Evolutionary conservation across 2,888 invertebrate species (phyloP).

Genomic region (Hemaris fuciformis): DNA sequence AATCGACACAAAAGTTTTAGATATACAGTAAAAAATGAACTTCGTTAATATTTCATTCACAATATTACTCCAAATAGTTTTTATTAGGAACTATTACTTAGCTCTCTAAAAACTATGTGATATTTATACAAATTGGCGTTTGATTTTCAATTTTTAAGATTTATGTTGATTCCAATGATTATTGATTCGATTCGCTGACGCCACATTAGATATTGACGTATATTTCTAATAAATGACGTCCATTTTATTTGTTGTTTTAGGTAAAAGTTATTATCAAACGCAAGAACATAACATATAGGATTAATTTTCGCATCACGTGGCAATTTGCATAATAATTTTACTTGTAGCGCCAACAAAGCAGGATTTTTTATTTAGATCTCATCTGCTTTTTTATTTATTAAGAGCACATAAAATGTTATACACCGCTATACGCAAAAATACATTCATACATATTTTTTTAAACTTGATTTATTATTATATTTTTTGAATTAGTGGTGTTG

Average conservation of each 20-base stretch:
- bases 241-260: neutral
- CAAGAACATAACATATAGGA: neutral
- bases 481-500: no score
- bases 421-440: no score
- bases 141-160: neutral
- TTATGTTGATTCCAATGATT: constrained; percentile 11
- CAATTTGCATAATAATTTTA: neutral
- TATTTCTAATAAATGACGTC: neutral
- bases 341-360: neutral
- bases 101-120: neutral
- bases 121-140: neutral
- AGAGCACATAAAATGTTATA: no score
- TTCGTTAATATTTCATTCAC: neutral
- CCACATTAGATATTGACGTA: neutral
- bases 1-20: neutral
- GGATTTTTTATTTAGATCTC: neutral
- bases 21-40: neutral
- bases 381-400: neutral
- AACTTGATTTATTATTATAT: no score
- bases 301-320: neutral
- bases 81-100: neutral
- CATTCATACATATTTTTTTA: no score
- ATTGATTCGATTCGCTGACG: constrained; percentile 11
- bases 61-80: neutral
- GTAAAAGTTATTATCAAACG: neutral